A percentile compares a stretch with the other conserved stretches of the same genome.
Evolutionary conservation across 2,113 vertebrate genomes (phyloP).

Genomic region (Emydocephalus ijimae): DNA sequence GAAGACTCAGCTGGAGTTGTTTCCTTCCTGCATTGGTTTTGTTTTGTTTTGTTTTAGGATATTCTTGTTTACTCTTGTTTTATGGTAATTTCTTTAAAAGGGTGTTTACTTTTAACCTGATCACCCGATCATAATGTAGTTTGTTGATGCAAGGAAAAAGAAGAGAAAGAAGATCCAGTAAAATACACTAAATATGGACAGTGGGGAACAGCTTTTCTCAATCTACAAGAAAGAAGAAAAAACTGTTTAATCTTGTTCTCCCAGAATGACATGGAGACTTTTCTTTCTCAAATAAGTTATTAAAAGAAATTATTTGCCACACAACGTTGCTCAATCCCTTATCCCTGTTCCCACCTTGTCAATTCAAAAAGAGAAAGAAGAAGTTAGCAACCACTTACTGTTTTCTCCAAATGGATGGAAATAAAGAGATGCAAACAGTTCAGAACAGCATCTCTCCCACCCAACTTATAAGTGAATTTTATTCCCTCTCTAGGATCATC

Average conservation of each 20-base stretch:
- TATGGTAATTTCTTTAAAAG: background rate
- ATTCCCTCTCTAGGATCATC: background rate
- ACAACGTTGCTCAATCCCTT: background rate
- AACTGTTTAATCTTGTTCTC: background rate
- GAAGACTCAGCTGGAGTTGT: background rate
- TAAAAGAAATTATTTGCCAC: background rate
- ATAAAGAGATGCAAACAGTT: background rate
- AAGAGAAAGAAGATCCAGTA: background rate
- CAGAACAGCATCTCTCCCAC: background rate
- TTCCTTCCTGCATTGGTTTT: background rate
- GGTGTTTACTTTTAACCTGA: background rate
- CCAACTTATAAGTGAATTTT: background rate
- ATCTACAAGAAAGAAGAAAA: background rate
- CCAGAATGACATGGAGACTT: background rate
- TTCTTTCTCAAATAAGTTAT: background rate
- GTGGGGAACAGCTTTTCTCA: background rate
- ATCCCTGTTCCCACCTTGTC: background rate
- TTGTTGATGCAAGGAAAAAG: background rate
- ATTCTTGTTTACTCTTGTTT: background rate
- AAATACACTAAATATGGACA: background rate
- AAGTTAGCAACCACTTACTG: background rate
- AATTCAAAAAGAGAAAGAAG: background rate
- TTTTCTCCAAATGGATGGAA: background rate
- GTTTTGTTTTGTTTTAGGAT: background rate
- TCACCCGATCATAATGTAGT: background rate